Conservation (phyloP, 1,140 invertebrate genomes). For the Drosophila equinoxialis region DNA sequence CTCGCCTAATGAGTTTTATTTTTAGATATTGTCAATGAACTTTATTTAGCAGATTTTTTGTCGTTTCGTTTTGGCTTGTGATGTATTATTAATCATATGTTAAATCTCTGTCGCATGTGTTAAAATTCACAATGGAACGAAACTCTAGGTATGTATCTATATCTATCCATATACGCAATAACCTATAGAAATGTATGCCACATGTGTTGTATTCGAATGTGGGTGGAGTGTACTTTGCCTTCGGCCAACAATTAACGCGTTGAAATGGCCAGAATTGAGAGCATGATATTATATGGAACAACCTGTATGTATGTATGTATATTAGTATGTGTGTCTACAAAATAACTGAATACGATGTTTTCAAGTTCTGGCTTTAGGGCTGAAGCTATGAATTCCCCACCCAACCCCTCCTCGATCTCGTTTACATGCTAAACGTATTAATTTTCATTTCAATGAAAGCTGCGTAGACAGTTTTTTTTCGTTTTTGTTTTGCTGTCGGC, state of each 20-base stretch:
- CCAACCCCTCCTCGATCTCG: background rate
- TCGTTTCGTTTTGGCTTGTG: background rate
- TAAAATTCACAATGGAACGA: constrained; percentile 48
- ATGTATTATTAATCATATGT: constrained; percentile 67
- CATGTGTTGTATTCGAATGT: constrained; percentile 3
- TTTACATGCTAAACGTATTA: constrained; percentile 47
- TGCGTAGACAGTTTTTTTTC: constrained; percentile 48
- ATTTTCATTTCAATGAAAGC: constrained; percentile 47
- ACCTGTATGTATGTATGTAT: background rate
- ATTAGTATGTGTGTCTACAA: background rate
- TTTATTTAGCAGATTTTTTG: constrained; percentile 39
- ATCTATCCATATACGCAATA: background rate
- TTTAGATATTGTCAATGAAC: constrained; percentile 56
- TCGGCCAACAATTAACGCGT: constrained; percentile 17
- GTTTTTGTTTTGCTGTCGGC: constrained; percentile 51
- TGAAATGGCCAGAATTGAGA: background rate
- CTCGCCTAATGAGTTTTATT: constrained; percentile 62
- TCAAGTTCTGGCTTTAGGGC: constrained; percentile 8
- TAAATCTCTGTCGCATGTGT: constrained; percentile 70
- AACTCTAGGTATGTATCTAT: background rate
- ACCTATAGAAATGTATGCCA: constrained; percentile 20
- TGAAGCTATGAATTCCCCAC: constrained; percentile 11
- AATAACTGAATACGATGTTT: constrained; percentile 1
- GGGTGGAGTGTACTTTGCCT: constrained; percentile 38
- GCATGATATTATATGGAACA: constrained; percentile 21